Base-by-base conservation (phyloP, 2,797 vertebrate species). In the Lateolabrax maculatus region DNA sequence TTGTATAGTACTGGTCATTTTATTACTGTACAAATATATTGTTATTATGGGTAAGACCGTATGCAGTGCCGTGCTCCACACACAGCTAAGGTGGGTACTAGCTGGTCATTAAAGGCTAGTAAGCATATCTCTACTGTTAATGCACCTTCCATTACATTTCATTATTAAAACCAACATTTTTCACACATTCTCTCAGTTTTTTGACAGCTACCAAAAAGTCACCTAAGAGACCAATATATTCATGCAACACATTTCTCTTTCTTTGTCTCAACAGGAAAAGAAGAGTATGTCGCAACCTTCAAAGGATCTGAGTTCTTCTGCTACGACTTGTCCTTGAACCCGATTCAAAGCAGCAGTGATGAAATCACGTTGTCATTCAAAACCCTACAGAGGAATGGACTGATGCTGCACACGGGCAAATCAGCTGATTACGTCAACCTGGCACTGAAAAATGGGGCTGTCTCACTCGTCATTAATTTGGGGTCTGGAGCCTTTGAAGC, bases 401-500 rank as follows among this genome's bases (percentile, higher is more conserved):
- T 99, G 93, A 99, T 99, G 97, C 97, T 99, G 93, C 98, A 99
- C 94, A 99, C 98, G 12, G 98, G 98, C 83, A 99, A 99, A 97
- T 99, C 98, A 0, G 97, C 98, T 16, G 98, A 99, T 96, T 99
- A 99, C 94, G 98, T 99, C 96, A 99, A 99, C 95, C 96, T 99
- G 91, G 98, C 98, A 63, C 95, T 99, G 97, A 99, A 99, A 97
- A 99, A 99, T 68, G 98, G 98, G 96, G 98, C 98, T 64, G 98
- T 99, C 85, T 99, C 98, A 84, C 97, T 99, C 91, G 97, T 99
- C 97, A 99, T 99, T 97, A 99, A 99, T 98, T 96, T 99, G 97
- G 98, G 98, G 94, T 99, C 98, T 92, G 98, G 98, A 95, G 97
- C 98, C 93, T 99, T 99, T 96, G 98, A 99, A 97, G 98, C 98